Evolutionary conservation across 2,797 vertebrate genomes (phyloP).

Genomic region (Eulemur coronatus): DNA sequence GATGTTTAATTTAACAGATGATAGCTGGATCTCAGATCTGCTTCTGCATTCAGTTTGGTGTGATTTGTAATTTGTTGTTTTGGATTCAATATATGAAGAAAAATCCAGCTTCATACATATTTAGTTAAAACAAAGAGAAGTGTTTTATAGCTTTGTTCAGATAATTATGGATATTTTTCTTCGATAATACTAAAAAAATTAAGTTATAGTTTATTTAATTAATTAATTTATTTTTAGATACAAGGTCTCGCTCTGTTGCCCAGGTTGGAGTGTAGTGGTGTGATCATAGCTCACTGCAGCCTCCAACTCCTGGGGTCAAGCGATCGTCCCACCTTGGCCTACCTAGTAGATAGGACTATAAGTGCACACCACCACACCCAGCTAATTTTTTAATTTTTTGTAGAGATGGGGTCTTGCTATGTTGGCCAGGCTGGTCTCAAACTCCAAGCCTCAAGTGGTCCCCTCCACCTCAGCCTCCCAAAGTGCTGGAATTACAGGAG

Average conservation of each 20-base stretch:
- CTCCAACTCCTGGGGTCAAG: background rate
- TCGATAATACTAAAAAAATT: background rate
- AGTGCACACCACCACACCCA: background rate
- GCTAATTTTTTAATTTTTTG: background rate
- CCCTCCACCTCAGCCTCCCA: background rate
- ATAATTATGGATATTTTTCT: background rate
- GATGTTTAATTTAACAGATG: background rate
- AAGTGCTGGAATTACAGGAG: background rate
- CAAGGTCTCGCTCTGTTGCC: background rate
- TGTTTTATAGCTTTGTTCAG: background rate
- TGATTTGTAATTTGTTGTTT: background rate
- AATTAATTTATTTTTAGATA: background rate
- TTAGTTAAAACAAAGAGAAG: background rate
- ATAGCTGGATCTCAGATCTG: background rate
- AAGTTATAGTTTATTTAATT: too few species aligned
- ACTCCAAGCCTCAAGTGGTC: background rate
- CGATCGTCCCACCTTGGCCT: background rate
- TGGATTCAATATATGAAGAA: background rate
- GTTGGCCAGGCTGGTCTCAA: background rate
- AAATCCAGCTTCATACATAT: background rate
- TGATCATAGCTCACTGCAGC: background rate
- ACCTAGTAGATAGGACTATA: background rate
- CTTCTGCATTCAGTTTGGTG: background rate
- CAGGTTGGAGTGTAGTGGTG: background rate
- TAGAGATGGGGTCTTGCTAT: background rate